Percentiles rank a stretch among this genome's conserved stretches.
phyloP scores from a whole-genome alignment of 64 coral and sea anemone species.

The Montipora cactus region DNA sequence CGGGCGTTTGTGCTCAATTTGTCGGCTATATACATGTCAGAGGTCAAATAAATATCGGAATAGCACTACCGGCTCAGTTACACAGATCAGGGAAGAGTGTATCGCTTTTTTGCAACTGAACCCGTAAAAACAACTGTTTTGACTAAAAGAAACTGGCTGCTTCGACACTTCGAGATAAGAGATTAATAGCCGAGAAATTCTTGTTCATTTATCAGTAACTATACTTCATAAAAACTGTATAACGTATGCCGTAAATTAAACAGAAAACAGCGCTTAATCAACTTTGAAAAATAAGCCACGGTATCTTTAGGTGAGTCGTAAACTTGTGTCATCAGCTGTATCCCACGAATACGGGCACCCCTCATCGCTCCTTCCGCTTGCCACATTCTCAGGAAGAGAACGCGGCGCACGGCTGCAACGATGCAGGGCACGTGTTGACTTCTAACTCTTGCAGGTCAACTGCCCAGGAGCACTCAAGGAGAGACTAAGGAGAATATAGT shows the following conservation, averaged over 20 bases:
- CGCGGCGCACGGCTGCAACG: no score
- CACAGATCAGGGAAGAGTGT: background rate
- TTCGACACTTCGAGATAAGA: background rate
- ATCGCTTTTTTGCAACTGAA: background rate
- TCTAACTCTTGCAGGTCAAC: no score
- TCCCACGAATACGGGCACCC: no score
- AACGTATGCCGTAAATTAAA: background rate
- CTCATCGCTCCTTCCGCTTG: no score
- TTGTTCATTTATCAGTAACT: no score
- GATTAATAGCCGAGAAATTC: no score
- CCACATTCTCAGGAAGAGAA: no score
- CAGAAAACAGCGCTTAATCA: background rate
- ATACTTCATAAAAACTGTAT: background rate
- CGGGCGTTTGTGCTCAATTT: slow-evolving; percentile 16
- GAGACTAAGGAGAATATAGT: no score
- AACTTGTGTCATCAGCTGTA: no score
- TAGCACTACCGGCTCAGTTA: background rate
- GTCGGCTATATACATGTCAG: background rate
- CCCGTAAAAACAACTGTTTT: no score
- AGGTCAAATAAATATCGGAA: slow-evolving; percentile 26
- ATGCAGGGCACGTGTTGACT: no score
- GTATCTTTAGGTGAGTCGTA: background rate
- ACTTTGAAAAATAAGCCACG: background rate
- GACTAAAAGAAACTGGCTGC: background rate
- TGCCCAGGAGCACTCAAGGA: no score